Percentiles rank a stretch among this genome's conserved stretches.
phyloP scores from a whole-genome alignment of 2,113 vertebrate species.

The Centropus bengalensis region DNA sequence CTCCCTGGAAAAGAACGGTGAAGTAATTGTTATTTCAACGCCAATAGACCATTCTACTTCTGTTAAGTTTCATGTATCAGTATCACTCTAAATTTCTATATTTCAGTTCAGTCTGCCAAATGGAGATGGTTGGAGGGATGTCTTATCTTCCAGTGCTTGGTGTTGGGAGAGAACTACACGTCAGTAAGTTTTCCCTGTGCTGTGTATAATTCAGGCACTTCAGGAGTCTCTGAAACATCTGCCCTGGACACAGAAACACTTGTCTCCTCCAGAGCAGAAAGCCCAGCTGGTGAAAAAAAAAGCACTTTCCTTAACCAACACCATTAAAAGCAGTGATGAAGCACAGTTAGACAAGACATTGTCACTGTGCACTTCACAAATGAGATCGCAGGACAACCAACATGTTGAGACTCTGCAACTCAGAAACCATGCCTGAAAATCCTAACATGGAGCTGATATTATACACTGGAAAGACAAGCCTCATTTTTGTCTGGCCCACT shows the following conservation, averaged over 20 bases:
- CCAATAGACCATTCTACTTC: not conserved
- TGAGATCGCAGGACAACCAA: not conserved
- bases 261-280: not conserved
- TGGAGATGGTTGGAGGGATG: not conserved
- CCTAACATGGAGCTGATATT: rapidly evolving
- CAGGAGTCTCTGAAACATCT: not conserved
- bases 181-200: not conserved
- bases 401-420: not conserved
- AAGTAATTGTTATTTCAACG: not conserved
- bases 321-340: not conserved
- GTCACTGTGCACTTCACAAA: not conserved
- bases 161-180: not conserved
- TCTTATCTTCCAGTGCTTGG: not conserved
- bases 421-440: not conserved
- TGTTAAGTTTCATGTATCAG: not conserved
- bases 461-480: rapidly evolving
- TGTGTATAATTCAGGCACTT: not conserved
- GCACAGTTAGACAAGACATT: not conserved
- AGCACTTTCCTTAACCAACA: rapidly evolving
- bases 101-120: not conserved
- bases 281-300: not conserved
- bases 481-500: not conserved
- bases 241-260: not conserved
- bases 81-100: not conserved
- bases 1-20: not conserved